Percentiles rank a stretch among this genome's conserved stretches.
Evolutionary conservation across 2,888 invertebrate genomes (phyloP).

Genomic region (Zhengitettix transpicula): DNA sequence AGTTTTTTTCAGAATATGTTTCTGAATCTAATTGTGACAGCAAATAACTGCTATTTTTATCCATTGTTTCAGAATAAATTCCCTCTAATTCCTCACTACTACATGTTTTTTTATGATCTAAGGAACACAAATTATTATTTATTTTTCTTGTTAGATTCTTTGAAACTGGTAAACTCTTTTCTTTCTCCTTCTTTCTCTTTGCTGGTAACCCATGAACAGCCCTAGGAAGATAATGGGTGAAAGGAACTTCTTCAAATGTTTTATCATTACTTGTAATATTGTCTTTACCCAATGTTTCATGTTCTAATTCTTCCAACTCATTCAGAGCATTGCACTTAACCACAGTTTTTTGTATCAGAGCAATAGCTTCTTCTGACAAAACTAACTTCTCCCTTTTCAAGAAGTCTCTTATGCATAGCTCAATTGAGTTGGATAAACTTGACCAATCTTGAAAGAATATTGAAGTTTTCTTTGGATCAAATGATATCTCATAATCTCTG

Average conservation of each 20-base stretch:
- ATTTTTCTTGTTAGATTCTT: too few relatives aligned
- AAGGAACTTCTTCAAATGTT: neutral
- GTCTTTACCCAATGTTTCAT: neutral
- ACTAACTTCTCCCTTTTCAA: slow-evolving; percentile 11
- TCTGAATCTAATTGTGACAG: too few relatives aligned
- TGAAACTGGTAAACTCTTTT: neutral
- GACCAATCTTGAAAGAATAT: slow-evolving; percentile 39
- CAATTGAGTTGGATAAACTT: slow-evolving; percentile 24
- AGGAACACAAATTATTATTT: too few relatives aligned
- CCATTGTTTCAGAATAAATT: too few relatives aligned
- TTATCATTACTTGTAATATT: neutral
- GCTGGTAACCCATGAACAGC: slow-evolving; percentile 1
- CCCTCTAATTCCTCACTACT: too few relatives aligned
- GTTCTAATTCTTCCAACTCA: neutral
- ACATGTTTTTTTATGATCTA: too few relatives aligned
- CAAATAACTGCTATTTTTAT: too few relatives aligned
- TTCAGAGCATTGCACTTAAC: neutral
- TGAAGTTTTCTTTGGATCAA: slow-evolving; percentile 30
- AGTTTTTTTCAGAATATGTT: too few relatives aligned
- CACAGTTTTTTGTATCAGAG: neutral
- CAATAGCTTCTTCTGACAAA: neutral
- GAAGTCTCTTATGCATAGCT: slow-evolving; percentile 22
- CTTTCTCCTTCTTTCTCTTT: neutral
- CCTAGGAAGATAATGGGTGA: neutral
- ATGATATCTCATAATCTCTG: slow-evolving; percentile 30